Conservation (phyloP, 1,140 invertebrate species). For the Drosophila varians region DNA sequence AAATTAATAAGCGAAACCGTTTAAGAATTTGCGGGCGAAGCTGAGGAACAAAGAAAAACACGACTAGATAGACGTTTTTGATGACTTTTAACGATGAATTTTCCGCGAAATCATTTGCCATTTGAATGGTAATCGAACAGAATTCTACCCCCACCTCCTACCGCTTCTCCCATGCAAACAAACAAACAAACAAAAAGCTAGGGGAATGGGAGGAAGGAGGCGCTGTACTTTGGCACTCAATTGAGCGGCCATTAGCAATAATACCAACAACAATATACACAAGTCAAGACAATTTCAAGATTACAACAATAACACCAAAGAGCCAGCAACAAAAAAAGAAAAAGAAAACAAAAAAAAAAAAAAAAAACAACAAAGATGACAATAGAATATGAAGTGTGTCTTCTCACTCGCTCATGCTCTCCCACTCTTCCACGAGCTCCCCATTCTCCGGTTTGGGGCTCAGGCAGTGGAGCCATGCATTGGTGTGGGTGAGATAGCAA, state of each 20-base stretch:
- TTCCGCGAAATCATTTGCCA: slow-evolving; percentile 2
- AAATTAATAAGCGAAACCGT: slow-evolving; percentile 38
- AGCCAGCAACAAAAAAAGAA: slow-evolving; percentile 36
- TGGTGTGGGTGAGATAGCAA: slow-evolving; percentile 42
- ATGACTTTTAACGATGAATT: background rate
- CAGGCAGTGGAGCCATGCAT: slow-evolving; percentile 8
- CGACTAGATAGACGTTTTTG: background rate
- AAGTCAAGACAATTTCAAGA: slow-evolving; percentile 75
- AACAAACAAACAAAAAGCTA: slow-evolving; percentile 8
- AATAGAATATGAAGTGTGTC: slow-evolving; percentile 78
- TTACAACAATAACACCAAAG: slow-evolving; percentile 59
- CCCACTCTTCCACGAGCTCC: too few species aligned
- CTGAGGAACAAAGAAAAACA: slow-evolving; percentile 1
- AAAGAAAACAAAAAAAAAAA: slow-evolving; percentile 50
- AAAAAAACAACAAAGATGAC: slow-evolving; percentile 57
- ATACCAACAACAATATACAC: slow-evolving; percentile 53
- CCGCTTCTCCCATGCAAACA: slow-evolving; percentile 4
- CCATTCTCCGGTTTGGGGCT: too few species aligned
- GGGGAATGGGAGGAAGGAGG: background rate
- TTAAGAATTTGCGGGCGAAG: slow-evolving; percentile 6
- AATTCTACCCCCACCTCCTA: background rate
- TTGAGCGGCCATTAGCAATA: slow-evolving; percentile 78
- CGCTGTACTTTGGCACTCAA: slow-evolving; percentile 77
- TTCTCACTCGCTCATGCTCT: slow-evolving; percentile 15
- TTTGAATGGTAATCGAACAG: background rate